Percentiles rank a stretch among this genome's conserved stretches.
phyloP scores from a whole-genome alignment of 1,140 invertebrate species.

The Melipona quadrifasciata region DNA sequence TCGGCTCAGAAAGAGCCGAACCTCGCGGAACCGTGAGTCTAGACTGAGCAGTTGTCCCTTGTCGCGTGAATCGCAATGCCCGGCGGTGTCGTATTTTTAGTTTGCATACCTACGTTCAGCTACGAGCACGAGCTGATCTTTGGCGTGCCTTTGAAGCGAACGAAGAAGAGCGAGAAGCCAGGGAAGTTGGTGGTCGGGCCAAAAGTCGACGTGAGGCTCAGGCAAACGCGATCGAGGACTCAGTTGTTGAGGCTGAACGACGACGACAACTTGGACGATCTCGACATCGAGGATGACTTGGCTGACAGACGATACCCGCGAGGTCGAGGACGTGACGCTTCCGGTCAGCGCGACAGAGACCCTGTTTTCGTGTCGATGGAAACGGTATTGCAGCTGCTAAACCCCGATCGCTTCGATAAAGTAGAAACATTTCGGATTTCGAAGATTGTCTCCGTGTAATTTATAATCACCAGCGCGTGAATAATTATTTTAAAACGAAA shows the following conservation, averaged over 20 bases:
- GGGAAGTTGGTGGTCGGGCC: background rate
- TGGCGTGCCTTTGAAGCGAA: conserved; percentile 72
- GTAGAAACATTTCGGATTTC: background rate
- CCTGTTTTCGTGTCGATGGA: conserved; percentile 79
- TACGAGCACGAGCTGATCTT: conserved; percentile 83
- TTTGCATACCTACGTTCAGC: conserved; percentile 84
- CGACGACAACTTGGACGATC: conserved; percentile 50
- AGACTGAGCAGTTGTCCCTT: background rate
- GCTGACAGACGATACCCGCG: background rate
- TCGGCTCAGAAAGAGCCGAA: background rate
- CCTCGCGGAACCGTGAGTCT: background rate
- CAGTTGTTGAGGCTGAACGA: conserved; percentile 66
- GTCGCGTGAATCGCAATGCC: conserved; percentile 72
- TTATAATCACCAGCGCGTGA: too few species aligned
- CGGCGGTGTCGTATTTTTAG: conserved; percentile 83
- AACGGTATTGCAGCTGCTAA: conserved; percentile 61
- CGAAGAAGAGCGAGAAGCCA: conserved; percentile 63
- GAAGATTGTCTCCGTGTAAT: too few species aligned
- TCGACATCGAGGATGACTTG: conserved; percentile 41
- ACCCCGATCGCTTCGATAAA: too few species aligned
- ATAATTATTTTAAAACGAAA: background rate
- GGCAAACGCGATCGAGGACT: conserved; percentile 67
- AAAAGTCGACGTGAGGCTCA: conserved; percentile 74
- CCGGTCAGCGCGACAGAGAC: conserved; percentile 45
- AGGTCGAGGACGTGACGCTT: conserved; percentile 14